These are phyloP conservation scores for Drosophila neoperkinsi DNA, from an alignment of 2,888 invertebrate species.

Conservation along the genomic window DNA sequence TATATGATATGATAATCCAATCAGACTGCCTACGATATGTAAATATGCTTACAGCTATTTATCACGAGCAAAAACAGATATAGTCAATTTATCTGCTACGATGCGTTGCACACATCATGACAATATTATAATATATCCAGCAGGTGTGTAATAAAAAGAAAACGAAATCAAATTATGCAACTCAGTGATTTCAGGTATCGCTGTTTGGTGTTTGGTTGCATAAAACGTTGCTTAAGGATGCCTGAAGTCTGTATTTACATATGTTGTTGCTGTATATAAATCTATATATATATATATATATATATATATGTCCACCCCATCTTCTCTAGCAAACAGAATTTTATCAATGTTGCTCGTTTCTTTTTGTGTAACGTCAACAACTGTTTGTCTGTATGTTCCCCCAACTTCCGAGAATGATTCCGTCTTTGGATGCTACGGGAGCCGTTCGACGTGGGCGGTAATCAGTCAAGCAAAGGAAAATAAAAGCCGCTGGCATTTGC, in stretches of 20 bases:
- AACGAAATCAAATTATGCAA: conserved; percentile 83
- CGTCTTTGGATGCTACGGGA: background rate
- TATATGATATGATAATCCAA: background rate
- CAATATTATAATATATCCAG: background rate
- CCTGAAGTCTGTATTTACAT: conserved; percentile 1
- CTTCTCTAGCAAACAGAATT: conserved; percentile 31
- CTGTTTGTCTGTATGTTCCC: conserved; percentile 11
- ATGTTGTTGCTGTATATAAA: background rate
- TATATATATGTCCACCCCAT: background rate
- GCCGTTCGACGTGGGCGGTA: conserved; percentile 31
- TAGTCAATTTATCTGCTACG: background rate
- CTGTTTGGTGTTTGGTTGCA: conserved; percentile 68
- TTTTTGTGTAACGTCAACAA: conserved; percentile 17
- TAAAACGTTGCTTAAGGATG: conserved; percentile 15
- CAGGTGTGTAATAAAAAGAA: conserved; percentile 33
- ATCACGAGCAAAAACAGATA: background rate
- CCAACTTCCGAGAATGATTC: conserved; percentile 10
- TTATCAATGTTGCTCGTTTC: conserved; percentile 37
- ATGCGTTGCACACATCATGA: background rate
- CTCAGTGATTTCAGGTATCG: conserved; percentile 83
- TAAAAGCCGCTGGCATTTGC: conserved; percentile 56
- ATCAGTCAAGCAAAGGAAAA: conserved; percentile 68
- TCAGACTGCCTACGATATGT: background rate
- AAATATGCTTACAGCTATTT: background rate
- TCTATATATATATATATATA: no score